phyloP scores from a whole-genome alignment of 2,888 invertebrate genomes.

The Tenthredo mesomela region DNA sequence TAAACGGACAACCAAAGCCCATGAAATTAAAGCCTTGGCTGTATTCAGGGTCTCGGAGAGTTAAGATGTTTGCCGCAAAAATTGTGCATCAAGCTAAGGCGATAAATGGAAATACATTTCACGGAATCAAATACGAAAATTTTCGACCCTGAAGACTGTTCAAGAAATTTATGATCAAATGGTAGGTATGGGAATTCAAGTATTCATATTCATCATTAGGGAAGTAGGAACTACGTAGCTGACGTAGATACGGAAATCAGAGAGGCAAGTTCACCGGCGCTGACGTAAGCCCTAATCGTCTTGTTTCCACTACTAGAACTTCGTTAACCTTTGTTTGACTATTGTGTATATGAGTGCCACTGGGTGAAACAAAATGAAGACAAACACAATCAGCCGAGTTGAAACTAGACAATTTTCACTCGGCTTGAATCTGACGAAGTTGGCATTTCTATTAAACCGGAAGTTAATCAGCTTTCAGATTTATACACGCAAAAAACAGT shows the following conservation, averaged over 20 bases:
- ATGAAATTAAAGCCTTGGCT: background rate
- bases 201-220: background rate
- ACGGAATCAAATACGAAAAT: background rate
- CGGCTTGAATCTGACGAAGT: background rate
- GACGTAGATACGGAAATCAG: slow-evolving; percentile 17
- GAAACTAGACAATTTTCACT: background rate
- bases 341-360: background rate
- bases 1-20: slow-evolving; percentile 4
- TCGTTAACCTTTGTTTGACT: slow-evolving; percentile 35
- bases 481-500: too few species aligned
- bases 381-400: slow-evolving; percentile 20
- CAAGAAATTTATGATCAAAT: background rate
- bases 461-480: background rate
- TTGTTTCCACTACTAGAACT: slow-evolving; percentile 42
- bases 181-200: background rate
- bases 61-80: background rate
- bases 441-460: background rate
- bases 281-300: slow-evolving; percentile 43
- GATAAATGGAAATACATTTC: background rate
- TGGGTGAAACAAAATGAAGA: background rate
- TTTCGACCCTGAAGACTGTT: background rate
- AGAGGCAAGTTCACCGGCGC: slow-evolving; percentile 8
- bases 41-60: background rate
- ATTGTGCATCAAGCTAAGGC: background rate
- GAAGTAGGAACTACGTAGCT: background rate